Evolutionary conservation across 2,113 vertebrate genomes (phyloP), one percentile per base, ranked within the genome.

Genomic region (Crotalus horridus): DNA sequence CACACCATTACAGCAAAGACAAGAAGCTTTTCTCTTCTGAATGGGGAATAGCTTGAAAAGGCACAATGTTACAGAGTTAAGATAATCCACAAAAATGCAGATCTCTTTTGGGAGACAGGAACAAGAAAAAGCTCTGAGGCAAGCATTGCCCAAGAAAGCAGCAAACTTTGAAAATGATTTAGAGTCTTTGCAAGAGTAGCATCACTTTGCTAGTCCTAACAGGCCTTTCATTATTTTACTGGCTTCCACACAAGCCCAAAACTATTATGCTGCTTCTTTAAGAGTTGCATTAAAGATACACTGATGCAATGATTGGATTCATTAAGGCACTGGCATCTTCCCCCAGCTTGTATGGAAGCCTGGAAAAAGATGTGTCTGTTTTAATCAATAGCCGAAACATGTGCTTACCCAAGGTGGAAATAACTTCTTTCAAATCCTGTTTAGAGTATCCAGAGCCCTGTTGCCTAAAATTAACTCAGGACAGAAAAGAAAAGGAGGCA

Each of bases 11-110:
- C 2, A 54, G 59, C 91, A 33, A 0, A 0, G 87, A 90, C 86
- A 97, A 96, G 95, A 91, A 96, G 33, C 43, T 94, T 53, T 91
- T 53, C 1, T 94, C 55, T 51, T 56, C 5, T 92, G 10, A 88
- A 94, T 92, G 92, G 21, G 85, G 10, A 90, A 92, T 87, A 48
- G 94, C 89, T 91, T 96, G 59, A 69, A 90, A 94, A 94, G 85
- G 85, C 53, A 92, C 93, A 10, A 93, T 3, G 90, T 17, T 2
- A 7, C 1, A 46, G 81, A 95, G n/a, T 8, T 90, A 93, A 86
- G 33, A 46, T 53, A 87, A 29, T 92, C 56, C 85, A 88, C n/a
- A 93, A 39, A 88, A 26, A 21, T 59, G 6, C 9, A 33, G 3
- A 21, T 8, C 55, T 86, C 91, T 4, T 85, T 13, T 51, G 85